Evolutionary conservation across 1,140 invertebrate species (phyloP).

Genomic region (Chionoecetes opilio): DNA sequence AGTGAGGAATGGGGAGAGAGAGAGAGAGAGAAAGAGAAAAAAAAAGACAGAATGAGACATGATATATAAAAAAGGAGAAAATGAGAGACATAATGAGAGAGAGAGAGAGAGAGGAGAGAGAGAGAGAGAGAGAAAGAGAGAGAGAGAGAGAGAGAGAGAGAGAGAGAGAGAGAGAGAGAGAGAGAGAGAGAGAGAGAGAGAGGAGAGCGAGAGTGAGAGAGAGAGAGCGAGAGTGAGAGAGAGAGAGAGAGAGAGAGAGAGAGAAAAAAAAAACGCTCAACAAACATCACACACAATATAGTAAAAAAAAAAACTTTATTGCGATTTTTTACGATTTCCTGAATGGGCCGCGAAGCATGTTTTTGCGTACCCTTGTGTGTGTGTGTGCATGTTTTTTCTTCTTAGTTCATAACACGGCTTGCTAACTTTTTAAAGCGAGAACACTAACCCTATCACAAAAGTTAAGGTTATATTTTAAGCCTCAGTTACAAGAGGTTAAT

Average conservation of each 20-base stretch:
- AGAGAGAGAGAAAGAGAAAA: not conserved
- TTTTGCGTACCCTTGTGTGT: no score
- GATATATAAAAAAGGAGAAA: no score
- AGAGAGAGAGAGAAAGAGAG: no score
- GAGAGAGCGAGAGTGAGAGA: no score
- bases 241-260: not conserved
- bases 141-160: no score
- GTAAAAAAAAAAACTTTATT: not conserved
- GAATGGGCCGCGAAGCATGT: no score
- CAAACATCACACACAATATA: not conserved
- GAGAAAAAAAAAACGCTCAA: not conserved
- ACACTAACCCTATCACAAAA: not conserved
- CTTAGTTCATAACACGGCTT: not conserved
- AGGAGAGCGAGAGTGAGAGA: no score
- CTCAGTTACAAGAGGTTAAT: conserved; percentile 7
- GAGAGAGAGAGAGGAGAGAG: no score
- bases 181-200: no score
- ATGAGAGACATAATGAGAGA: no score
- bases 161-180: no score
- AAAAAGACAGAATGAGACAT: not conserved
- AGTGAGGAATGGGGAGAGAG: not conserved
- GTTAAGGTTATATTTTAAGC: not conserved
- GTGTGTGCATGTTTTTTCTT: no score
- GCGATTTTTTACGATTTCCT: not conserved
- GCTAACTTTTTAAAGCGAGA: not conserved